Evolutionary conservation across 92 coral and sea anemone species (phyloP), one percentile per base, ranked within the genome.

Genomic region (Umimayanthus kanabou): DNA sequence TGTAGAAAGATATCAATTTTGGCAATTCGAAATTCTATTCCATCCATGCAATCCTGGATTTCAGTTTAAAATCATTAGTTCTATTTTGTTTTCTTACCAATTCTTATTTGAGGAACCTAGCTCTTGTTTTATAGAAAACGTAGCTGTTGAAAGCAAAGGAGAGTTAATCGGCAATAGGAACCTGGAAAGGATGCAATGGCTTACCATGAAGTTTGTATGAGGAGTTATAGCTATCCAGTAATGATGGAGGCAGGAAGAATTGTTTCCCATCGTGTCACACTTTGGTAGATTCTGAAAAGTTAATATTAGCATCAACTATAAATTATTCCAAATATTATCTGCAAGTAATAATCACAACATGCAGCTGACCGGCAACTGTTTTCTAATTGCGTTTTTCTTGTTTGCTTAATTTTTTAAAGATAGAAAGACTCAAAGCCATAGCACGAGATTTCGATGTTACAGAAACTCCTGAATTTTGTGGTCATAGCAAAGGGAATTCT

Each of bases 211-310:
- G 89, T 97, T 97, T 22, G 98, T 88, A 78, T 97, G 99, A 6
- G 99, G 99, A 45, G 94, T 93, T 6, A 97, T 94, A 11, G 99
- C 94, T 65, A 97, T 93, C 99, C 99, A 97, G 89, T 97, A 97
- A 81, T 95, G 98, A 82, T 93, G 84, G 29, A 97, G 87, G 66
- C 80, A 91, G 25, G 86, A 85, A 10, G 92, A 87, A 85, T 94
- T 97, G 88, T 97, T 97, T 9, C 92, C 91, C 80, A 95, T 55
- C 2, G 89, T 92, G 53, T 92, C 85, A 77, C 99, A 97, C 39
- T 84, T 74, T 79, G 91, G 85, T 8, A 96, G 40, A 66, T 39
- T 90, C 95, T 91, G 64, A 50, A 13, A 77, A 79, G 42, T 61
- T 61, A 18, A 61, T 5, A 61, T 61, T 61, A 61, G 14, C 69